Percentiles rank a stretch among this genome's conserved stretches.
phyloP scores from a whole-genome alignment of 2,113 vertebrate genomes.

The Emydura subglobosa region DNA sequence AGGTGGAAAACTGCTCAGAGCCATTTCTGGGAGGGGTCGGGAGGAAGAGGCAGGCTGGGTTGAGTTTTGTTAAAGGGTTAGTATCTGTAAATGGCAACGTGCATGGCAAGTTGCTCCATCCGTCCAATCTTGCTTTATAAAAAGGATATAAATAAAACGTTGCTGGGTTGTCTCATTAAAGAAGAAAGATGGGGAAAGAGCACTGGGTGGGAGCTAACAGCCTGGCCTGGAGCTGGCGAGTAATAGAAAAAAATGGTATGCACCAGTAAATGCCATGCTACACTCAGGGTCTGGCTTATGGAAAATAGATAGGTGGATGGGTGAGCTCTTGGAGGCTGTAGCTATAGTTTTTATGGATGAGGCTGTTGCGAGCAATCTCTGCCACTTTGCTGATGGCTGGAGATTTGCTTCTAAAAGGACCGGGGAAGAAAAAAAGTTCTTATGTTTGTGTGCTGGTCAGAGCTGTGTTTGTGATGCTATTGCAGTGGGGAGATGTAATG shows the following conservation, averaged over 20 bases:
- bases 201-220: not conserved
- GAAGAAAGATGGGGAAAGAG: not conserved
- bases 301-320: not conserved
- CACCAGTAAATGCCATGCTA: not conserved
- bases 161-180: not conserved
- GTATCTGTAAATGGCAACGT: not conserved
- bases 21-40: not conserved
- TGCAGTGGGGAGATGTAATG: not conserved
- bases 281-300: not conserved
- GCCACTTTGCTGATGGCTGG: not conserved
- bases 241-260: not conserved
- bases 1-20: not conserved
- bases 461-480: not conserved
- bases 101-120: not conserved
- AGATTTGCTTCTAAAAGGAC: not conserved
- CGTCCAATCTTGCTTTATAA: not conserved
- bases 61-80: not conserved
- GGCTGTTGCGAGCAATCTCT: not conserved
- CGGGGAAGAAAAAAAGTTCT: not conserved
- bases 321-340: too few relatives aligned
- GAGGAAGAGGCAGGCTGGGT: not conserved
- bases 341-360: not conserved
- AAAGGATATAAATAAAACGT: not conserved
- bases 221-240: not conserved
- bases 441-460: not conserved